Percentiles rank a stretch among this genome's conserved stretches.
phyloP scores from a whole-genome alignment of 2,797 vertebrate genomes.

The Mergus octosetaceus region DNA sequence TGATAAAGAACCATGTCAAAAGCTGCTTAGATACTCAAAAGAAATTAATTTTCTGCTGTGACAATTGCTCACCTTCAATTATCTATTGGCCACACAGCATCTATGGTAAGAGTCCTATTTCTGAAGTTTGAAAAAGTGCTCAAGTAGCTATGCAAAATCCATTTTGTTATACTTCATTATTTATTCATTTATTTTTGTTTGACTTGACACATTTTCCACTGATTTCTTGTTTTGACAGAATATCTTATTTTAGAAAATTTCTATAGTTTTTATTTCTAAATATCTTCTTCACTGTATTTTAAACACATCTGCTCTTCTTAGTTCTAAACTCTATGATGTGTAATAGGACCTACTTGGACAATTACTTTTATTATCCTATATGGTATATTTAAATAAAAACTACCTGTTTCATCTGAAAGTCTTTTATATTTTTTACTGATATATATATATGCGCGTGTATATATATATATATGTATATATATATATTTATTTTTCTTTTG shows the following conservation, averaged over 20 bases:
- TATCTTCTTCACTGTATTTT: background rate
- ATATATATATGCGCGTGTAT: too few species aligned
- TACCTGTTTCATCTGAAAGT: background rate
- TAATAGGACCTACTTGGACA: background rate
- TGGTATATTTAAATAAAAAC: fast-evolving
- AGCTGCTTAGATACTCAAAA: background rate
- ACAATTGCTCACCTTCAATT: background rate
- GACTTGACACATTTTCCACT: background rate
- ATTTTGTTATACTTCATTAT: background rate
- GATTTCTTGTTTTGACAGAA: background rate
- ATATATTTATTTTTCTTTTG: background rate
- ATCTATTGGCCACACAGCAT: background rate
- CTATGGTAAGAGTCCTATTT: background rate
- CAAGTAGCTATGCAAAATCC: background rate
- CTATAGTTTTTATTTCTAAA: background rate
- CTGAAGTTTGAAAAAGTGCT: background rate
- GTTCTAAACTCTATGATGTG: background rate
- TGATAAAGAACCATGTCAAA: background rate
- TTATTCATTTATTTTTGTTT: background rate
- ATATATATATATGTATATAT: too few species aligned
- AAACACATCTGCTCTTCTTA: background rate
- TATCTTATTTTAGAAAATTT: background rate
- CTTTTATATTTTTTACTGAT: background rate
- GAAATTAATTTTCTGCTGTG: background rate
- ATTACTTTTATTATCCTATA: background rate